Percentiles rank a stretch among this genome's conserved stretches.
Evolutionary conservation across 2,888 invertebrate species (phyloP).

Genomic region (Cataglyphis albicans): DNA sequence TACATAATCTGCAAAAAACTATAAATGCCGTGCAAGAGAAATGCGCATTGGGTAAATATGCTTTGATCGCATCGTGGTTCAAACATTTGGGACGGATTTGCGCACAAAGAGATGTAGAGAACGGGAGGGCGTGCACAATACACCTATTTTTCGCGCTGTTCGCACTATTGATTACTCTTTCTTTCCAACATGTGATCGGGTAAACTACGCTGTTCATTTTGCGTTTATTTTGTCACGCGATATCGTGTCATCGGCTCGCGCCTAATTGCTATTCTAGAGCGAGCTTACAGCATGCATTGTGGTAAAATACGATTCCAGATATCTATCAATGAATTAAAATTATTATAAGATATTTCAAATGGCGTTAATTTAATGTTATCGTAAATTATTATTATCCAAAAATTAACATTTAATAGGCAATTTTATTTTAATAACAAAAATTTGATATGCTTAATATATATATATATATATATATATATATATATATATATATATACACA

Average conservation of each 20-base stretch:
- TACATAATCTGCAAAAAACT: slow-evolving; percentile 21
- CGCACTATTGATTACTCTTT: slow-evolving; percentile 60
- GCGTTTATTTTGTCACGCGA: slow-evolving; percentile 67
- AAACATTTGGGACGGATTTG: slow-evolving; percentile 48
- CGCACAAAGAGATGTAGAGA: slow-evolving; percentile 16
- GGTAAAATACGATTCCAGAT: not conserved
- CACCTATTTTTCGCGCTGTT: slow-evolving; percentile 24
- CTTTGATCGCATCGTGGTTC: slow-evolving; percentile 37
- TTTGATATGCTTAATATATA: not conserved
- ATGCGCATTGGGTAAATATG: slow-evolving; percentile 17
- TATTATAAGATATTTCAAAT: not conserved
- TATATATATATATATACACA: not conserved
- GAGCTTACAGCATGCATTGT: not conserved
- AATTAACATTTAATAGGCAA: not conserved
- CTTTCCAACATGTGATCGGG: slow-evolving; percentile 39
- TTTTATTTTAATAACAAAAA: not conserved
- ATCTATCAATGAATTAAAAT: not conserved
- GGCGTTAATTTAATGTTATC: not conserved
- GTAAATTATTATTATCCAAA: not conserved
- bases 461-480: not conserved
- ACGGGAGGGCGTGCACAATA: slow-evolving; percentile 13
- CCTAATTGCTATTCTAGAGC: slow-evolving; percentile 61
- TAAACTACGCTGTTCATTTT: slow-evolving; percentile 48
- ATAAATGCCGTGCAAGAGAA: slow-evolving; percentile 26
- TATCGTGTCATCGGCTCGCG: slow-evolving; percentile 52